These are phyloP conservation scores for Chloropsis cyanopogon DNA, from an alignment of 2,113 vertebrate species.

Conservation along the genomic window DNA sequence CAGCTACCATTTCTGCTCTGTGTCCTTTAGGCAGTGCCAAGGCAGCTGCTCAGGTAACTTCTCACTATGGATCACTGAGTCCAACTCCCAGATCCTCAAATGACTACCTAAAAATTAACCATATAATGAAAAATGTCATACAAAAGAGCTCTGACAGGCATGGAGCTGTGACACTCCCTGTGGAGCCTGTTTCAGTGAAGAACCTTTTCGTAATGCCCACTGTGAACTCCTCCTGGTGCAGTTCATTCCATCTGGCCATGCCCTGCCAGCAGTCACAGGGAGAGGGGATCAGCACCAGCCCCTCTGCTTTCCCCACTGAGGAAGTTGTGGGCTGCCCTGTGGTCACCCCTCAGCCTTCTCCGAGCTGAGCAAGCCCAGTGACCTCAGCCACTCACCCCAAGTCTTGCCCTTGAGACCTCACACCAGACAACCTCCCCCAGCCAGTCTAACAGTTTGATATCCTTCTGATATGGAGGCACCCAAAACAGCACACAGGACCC, in stretches of 20 bases:
- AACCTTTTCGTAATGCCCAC: rapidly evolving
- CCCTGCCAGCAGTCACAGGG: not conserved
- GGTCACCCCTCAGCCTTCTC: not conserved
- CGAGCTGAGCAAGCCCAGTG: not conserved
- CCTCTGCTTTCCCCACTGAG: rapidly evolving
- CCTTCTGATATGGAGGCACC: not conserved
- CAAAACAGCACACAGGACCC: not conserved
- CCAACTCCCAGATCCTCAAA: not conserved
- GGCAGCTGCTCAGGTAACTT: not conserved
- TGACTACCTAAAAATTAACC: not conserved
- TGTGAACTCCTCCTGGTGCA: not conserved
- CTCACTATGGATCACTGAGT: rapidly evolving
- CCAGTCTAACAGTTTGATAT: not conserved
- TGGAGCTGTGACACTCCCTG: not conserved
- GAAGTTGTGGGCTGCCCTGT: not conserved
- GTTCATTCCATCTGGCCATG: not conserved
- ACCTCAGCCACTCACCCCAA: not conserved
- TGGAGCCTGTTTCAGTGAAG: not conserved
- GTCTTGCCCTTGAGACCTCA: not conserved
- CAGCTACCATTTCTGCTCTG: not conserved
- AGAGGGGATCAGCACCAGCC: not conserved
- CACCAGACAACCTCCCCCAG: not conserved
- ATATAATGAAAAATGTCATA: no score
- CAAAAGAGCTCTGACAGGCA: not conserved
- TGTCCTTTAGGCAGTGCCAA: not conserved